Percentiles rank a stretch among this genome's conserved stretches.
These are phyloP conservation scores for Conistra vaccinii DNA, from an alignment of 2,888 invertebrate species.

Conservation along the genomic window DNA sequence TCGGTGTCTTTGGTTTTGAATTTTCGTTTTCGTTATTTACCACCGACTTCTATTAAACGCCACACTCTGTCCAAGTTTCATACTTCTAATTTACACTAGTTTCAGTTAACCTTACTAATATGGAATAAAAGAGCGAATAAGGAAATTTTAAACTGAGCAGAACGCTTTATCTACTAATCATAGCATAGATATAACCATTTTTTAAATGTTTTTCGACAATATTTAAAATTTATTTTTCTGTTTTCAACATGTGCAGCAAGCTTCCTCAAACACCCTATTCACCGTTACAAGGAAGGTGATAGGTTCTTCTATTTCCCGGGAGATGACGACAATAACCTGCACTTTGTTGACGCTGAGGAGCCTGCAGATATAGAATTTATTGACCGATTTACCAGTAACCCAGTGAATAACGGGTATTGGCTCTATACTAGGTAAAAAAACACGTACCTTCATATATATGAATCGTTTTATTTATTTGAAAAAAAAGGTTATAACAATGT, in stretches of 20 bases:
- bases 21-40: too few species aligned
- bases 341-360: conserved; percentile 73
- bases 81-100: not conserved
- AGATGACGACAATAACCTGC: conserved; percentile 71
- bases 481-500: too few species aligned
- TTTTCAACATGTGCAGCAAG: conserved; percentile 73
- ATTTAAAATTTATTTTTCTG: not conserved
- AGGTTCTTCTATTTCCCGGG: conserved; percentile 78
- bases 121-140: not conserved
- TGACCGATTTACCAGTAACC: conserved; percentile 64
- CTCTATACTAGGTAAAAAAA: conserved; percentile 75
- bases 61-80: not conserved
- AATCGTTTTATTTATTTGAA: not conserved
- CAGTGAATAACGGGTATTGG: conserved; percentile 74
- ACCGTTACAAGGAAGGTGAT: conserved; percentile 74
- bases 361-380: conserved; percentile 69
- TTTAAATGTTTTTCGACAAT: not conserved
- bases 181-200: too few species aligned
- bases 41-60: not conserved
- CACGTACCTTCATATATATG: not conserved
- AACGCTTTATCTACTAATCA: not conserved
- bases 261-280: conserved; percentile 70
- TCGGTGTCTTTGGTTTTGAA: too few species aligned
- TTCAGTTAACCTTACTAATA: not conserved
- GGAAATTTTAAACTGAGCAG: not conserved